Evolutionary conservation across 2,113 vertebrate species (phyloP).

Genomic region (Pituophis catenifer): DNA sequence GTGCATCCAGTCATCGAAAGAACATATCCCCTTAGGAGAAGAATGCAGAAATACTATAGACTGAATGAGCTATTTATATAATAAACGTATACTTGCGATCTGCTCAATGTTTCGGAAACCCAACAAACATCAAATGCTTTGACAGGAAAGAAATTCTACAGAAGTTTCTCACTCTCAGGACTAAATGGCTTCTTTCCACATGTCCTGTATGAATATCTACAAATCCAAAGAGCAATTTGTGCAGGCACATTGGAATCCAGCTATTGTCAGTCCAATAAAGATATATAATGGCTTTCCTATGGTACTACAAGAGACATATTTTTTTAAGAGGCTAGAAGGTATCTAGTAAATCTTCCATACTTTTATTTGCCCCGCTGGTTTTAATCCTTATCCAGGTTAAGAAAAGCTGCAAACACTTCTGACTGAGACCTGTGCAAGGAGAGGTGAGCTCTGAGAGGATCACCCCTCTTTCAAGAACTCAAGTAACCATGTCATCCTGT

Average conservation of each 20-base stretch:
- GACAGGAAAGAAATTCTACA: conserved; percentile 33
- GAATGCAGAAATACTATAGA: conserved; percentile 26
- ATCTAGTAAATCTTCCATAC: background rate
- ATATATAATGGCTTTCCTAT: background rate
- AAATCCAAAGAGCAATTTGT: background rate
- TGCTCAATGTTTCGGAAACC: conserved; percentile 33
- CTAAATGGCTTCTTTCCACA: conserved; percentile 27
- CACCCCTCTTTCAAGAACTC: background rate
- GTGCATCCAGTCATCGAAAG: conserved; percentile 4
- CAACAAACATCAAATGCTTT: conserved; percentile 14
- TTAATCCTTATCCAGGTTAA: background rate
- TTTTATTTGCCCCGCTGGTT: background rate
- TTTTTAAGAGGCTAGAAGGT: background rate
- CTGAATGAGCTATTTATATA: conserved; percentile 33
- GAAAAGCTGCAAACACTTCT: background rate
- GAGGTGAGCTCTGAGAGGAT: background rate
- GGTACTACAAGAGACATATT: background rate
- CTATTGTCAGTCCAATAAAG: conserved; percentile 1
- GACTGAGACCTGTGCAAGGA: background rate
- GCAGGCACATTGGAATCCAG: background rate
- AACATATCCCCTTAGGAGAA: conserved; percentile 30
- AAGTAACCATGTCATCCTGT: background rate
- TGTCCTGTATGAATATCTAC: background rate
- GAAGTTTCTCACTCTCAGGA: conserved; percentile 20
- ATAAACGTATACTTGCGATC: conserved; percentile 20